Conservation (phyloP, 2,888 invertebrate genomes). For the Sympetrum striolatum region DNA sequence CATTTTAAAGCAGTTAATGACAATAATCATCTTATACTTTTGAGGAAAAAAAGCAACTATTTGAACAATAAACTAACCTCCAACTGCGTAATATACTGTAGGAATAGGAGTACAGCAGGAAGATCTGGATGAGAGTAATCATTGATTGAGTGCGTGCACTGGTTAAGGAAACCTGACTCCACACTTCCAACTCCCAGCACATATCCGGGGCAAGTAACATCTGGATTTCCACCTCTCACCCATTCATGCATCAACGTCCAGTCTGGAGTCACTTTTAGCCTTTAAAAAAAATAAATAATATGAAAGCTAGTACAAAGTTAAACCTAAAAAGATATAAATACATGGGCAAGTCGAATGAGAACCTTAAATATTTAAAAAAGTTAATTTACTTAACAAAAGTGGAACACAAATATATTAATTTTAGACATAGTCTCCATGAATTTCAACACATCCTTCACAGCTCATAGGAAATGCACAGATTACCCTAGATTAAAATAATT, state of each 20-base stretch:
- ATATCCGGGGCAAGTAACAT: constrained; percentile 62
- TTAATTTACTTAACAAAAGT: too few species aligned
- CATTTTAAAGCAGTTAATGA: too few species aligned
- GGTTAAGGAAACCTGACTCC: constrained; percentile 78
- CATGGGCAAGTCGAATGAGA: too few species aligned
- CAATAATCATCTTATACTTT: too few species aligned
- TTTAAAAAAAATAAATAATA: constrained; percentile 49
- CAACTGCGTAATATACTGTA: constrained; percentile 85
- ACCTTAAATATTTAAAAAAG: too few species aligned
- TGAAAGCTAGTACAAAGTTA: too few species aligned
- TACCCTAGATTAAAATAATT: too few species aligned
- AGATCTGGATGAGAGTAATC: constrained; percentile 70
- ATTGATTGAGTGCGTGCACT: constrained; percentile 71
- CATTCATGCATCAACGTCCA: constrained; percentile 57
- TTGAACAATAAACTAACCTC: constrained; percentile 66
- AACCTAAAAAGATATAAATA: too few species aligned
- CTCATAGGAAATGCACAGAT: too few species aligned
- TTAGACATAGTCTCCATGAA: too few species aligned
- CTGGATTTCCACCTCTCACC: constrained; percentile 8
- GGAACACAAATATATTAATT: too few species aligned
- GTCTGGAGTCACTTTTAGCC: constrained; percentile 61
- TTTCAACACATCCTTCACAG: too few species aligned
- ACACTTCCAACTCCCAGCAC: constrained; percentile 82
- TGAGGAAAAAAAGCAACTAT: background rate
- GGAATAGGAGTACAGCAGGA: constrained; percentile 77